Percentiles rank a stretch among this genome's conserved stretches.
Conservation (phyloP, 2,113 vertebrate genomes). For the Recurvirostra avosetta region DNA sequence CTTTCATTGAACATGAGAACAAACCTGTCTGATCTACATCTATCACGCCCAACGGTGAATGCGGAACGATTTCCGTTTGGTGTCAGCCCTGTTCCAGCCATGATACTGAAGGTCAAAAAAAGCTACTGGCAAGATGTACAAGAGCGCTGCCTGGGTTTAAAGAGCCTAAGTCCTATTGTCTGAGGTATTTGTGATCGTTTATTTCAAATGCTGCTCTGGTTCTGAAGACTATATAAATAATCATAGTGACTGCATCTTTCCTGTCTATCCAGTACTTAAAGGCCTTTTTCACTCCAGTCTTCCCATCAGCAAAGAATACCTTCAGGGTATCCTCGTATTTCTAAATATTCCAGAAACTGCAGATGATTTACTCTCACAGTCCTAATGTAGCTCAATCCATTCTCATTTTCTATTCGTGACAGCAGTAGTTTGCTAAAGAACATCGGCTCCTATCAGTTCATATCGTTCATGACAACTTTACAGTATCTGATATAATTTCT, state of each 20-base stretch:
- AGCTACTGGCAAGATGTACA: not conserved
- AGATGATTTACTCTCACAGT: conserved; percentile 34
- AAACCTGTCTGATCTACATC: not conserved
- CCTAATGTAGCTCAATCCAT: conserved; percentile 38
- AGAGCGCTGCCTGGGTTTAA: not conserved
- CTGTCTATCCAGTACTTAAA: not conserved
- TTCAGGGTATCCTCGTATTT: conserved; percentile 12
- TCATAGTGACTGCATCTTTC: not conserved
- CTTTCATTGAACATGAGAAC: not conserved
- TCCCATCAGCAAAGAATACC: not conserved
- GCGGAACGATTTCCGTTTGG: not conserved
- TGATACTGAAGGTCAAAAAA: not conserved
- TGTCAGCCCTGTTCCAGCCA: not conserved
- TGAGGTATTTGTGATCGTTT: not conserved
- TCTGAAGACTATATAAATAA: not conserved
- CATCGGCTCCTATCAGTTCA: conserved; percentile 5
- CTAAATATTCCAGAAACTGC: conserved; percentile 39
- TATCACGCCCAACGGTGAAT: rapidly evolving
- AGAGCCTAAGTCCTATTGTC: not conserved
- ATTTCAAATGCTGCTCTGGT: not conserved
- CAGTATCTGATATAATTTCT: conserved; percentile 22
- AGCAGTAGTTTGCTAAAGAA: conserved; percentile 28
- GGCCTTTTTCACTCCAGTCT: not conserved
- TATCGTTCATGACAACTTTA: not conserved
- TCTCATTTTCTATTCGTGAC: conserved; percentile 44